Conservation (phyloP, 2,113 vertebrate genomes). For the Hylia prasina region DNA sequence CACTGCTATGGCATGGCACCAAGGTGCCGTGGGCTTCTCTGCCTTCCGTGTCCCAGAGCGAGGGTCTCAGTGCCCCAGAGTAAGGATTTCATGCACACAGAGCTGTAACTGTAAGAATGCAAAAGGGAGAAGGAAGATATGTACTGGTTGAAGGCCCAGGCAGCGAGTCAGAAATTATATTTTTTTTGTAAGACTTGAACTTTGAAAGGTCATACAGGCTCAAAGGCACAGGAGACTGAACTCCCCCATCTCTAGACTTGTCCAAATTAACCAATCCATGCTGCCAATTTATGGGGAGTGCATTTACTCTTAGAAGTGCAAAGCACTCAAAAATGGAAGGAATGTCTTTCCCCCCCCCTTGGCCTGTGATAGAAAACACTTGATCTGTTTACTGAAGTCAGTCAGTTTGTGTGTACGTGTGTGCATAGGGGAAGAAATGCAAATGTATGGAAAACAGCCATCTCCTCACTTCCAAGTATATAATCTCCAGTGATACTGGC, state of each 20-base stretch:
- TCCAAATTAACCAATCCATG: neutral
- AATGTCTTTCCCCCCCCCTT: neutral
- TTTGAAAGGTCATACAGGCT: neutral
- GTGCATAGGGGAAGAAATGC: neutral
- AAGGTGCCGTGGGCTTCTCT: neutral
- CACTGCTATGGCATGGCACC: neutral
- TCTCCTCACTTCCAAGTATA: neutral
- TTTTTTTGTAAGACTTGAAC: neutral
- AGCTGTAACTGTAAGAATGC: neutral
- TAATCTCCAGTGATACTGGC: neutral
- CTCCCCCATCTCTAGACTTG: neutral
- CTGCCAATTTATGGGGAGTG: fast-evolving
- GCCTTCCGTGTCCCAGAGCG: neutral
- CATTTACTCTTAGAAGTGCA: neutral
- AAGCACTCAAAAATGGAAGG: neutral
- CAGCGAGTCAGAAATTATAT: neutral
- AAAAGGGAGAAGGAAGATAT: neutral
- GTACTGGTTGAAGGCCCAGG: neutral
- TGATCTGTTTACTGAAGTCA: neutral
- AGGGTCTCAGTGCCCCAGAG: neutral
- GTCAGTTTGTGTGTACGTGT: neutral
- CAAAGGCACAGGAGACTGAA: neutral
- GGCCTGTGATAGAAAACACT: neutral
- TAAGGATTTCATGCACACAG: neutral
- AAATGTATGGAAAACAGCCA: neutral